phyloP scores from a whole-genome alignment of 2,888 invertebrate genomes.

The Drosophila setosimentum region DNA sequence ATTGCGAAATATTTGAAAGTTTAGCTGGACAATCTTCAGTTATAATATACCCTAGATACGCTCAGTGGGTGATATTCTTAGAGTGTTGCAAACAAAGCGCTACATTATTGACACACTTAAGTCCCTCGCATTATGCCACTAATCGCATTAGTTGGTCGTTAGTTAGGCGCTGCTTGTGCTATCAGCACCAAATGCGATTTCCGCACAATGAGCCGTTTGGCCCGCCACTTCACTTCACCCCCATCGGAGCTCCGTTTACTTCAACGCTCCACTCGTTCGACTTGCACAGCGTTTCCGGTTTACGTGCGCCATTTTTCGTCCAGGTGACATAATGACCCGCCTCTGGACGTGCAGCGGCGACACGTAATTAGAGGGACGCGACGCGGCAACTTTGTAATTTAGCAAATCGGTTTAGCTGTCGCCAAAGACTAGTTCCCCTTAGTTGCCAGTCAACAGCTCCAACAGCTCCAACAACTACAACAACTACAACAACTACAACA shows the following conservation, averaged over 20 bases:
- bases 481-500: not conserved
- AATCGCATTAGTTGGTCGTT: conserved; percentile 81
- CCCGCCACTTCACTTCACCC: not conserved
- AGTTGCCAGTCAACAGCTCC: conserved; percentile 6
- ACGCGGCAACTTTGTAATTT: conserved; percentile 65
- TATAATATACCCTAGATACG: not conserved
- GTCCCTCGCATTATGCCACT: conserved; percentile 72
- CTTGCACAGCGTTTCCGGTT: conserved; percentile 66
- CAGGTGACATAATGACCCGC: conserved; percentile 78
- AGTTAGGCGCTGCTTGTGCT: conserved; percentile 63
- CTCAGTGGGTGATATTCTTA: not conserved
- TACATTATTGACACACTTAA: conserved; percentile 53
- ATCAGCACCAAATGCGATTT: conserved; percentile 76
- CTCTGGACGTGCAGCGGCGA: conserved; percentile 47
- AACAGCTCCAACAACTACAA: not conserved
- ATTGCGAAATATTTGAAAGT: not conserved
- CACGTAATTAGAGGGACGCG: conserved; percentile 67
- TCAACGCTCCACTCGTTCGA: not conserved
- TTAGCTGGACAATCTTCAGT: not conserved
- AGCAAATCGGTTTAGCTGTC: conserved; percentile 74
- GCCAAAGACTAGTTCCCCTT: conserved; percentile 9
- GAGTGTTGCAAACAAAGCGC: conserved; percentile 35
- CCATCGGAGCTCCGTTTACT: not conserved
- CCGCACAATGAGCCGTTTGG: conserved; percentile 66
- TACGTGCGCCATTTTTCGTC: conserved; percentile 77